Percentiles rank a stretch among this genome's conserved stretches.
Conservation (phyloP, 2,113 vertebrate species). For the Leucopsar rothschildi region DNA sequence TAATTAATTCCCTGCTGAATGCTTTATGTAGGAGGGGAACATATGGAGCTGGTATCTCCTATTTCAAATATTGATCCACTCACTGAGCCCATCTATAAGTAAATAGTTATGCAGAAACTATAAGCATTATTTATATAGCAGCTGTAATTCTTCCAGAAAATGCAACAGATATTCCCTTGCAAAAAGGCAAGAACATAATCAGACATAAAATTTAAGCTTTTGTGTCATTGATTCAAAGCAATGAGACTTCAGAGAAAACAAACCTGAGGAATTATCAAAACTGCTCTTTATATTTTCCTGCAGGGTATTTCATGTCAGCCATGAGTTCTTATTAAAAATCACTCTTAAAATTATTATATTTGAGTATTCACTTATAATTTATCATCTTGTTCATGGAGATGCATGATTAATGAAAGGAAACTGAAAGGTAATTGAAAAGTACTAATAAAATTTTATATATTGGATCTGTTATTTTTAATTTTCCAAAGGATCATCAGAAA, state of each 20-base stretch:
- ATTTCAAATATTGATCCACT: slow-evolving; percentile 28
- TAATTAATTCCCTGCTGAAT: not conserved
- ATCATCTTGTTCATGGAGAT: slow-evolving; percentile 35
- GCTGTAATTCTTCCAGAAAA: not conserved
- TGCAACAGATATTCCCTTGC: not conserved
- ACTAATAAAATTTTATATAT: slow-evolving; percentile 47
- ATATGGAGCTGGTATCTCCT: not conserved
- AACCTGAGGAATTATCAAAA: not conserved
- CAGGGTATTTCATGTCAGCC: not conserved
- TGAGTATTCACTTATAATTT: slow-evolving; percentile 38
- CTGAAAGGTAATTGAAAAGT: slow-evolving; percentile 42
- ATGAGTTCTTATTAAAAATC: not conserved
- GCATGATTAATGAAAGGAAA: slow-evolving; percentile 55
- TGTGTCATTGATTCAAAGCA: not conserved
- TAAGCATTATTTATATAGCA: not conserved
- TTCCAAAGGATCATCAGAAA: not conserved
- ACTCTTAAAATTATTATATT: slow-evolving; percentile 12
- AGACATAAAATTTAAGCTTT: not conserved
- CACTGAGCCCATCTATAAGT: not conserved
- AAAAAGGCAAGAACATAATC: not conserved
- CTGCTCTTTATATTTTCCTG: not conserved
- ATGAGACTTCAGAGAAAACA: not conserved
- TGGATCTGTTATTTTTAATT: slow-evolving; percentile 53
- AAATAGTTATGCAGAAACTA: not conserved
- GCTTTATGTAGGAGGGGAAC: not conserved